These are phyloP conservation scores for Puma concolor DNA, from an alignment of 2,113 vertebrate genomes.

Conservation along the genomic window DNA sequence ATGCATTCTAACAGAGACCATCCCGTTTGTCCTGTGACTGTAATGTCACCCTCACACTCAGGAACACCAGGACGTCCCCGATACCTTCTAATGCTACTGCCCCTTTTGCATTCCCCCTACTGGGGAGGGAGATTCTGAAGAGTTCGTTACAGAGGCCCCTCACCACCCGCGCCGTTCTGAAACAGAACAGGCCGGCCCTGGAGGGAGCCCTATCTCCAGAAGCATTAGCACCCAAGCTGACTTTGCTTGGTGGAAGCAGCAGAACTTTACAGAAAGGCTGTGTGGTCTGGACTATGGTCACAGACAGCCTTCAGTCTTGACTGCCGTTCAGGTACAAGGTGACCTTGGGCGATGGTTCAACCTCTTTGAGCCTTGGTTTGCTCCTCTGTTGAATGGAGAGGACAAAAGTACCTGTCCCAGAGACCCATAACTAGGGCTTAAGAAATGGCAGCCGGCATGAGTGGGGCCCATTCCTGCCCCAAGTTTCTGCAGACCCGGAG, in stretches of 20 bases:
- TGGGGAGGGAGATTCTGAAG: not conserved
- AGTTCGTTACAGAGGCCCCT: not conserved
- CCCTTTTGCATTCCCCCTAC: fast-evolving
- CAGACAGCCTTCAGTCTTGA: not conserved
- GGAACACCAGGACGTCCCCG: not conserved
- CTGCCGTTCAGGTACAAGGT: not conserved
- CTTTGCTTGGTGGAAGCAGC: not conserved
- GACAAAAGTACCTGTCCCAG: not conserved
- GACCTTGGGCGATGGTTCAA: not conserved
- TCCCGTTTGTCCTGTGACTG: not conserved
- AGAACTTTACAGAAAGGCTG: not conserved
- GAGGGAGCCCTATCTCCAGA: not conserved
- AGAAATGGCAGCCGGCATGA: not conserved
- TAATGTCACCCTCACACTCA: not conserved
- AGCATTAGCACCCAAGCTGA: not conserved
- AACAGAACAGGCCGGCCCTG: fast-evolving
- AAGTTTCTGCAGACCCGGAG: not conserved
- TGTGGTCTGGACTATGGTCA: not conserved
- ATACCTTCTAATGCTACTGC: not conserved
- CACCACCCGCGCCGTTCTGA: fast-evolving
- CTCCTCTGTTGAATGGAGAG: not conserved
- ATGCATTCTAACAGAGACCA: not conserved
- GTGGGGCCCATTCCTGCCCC: fast-evolving
- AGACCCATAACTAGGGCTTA: not conserved
- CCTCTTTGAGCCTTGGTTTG: not conserved